phyloP scores from a whole-genome alignment of 2,797 vertebrate species.

The Gambusia yucatana region DNA sequence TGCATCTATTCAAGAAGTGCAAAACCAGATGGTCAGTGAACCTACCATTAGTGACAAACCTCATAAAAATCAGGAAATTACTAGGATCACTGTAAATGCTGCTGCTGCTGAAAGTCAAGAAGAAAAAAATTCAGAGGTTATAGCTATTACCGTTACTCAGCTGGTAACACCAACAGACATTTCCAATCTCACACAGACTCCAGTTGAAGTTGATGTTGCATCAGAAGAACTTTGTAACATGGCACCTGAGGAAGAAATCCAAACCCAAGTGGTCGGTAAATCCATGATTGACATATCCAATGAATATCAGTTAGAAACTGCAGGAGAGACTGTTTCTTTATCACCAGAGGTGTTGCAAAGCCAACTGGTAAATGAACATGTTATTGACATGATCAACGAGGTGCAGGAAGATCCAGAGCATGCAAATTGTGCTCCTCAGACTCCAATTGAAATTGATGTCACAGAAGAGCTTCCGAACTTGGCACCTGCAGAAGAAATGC shows the following conservation, averaged over 20 bases:
- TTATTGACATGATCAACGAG: not conserved
- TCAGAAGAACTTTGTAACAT: not conserved
- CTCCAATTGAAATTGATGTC: conserved; percentile 11
- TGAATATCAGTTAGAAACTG: not conserved
- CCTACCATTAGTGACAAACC: not conserved
- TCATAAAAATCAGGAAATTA: not conserved
- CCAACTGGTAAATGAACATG: conserved; percentile 8
- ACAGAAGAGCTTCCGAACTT: not conserved
- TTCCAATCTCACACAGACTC: not conserved
- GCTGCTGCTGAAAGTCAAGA: not conserved
- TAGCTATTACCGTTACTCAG: not conserved
- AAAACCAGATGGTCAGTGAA: conserved; percentile 21
- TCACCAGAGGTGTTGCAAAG: not conserved
- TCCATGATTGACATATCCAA: not conserved
- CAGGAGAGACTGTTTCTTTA: not conserved
- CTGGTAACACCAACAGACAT: not conserved
- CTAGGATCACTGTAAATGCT: not conserved
- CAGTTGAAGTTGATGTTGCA: not conserved
- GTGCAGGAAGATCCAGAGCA: not conserved
- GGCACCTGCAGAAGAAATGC: not conserved
- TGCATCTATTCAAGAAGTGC: conserved; percentile 7
- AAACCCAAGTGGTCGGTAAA: conserved; percentile 13
- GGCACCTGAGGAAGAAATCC: not conserved
- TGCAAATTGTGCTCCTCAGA: conserved; percentile 3
- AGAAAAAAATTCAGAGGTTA: not conserved